Base-by-base conservation (phyloP, 2,113 vertebrate genomes). In the Istiophorus platypterus region DNA sequence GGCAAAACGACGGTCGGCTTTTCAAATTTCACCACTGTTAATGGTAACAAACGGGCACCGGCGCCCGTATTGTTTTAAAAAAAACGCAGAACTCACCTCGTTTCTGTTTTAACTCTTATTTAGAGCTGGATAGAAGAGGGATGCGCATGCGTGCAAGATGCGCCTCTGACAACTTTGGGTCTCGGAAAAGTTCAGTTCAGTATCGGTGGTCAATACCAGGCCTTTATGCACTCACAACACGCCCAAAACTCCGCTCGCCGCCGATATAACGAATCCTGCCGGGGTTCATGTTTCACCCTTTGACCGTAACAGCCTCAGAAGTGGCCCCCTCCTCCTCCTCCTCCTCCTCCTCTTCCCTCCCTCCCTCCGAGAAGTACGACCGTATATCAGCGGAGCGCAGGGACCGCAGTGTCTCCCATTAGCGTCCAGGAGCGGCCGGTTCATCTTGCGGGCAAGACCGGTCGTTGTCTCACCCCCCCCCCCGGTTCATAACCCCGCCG, bases 21-120 rank as follows among this genome's bases (percentile, higher is more conserved):
- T 84, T 70, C 41, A 54, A 58, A 70, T 56, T 41, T 41, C 31
- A 62, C 51, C 45, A 2, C 69, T 82, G 88, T 90, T 94, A 57
- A 42, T 14, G 18, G 11, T 68, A 80, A 86, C 73, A 80, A 86
- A 70, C 75, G 17, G 74, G 64, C 64, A 84, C 81, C 64, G 72
- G 64, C 49, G 52, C 24, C 42, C 51, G 66, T 89, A 80, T 91
- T 94, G 85, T 92, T 93, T 88, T 73, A 82, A 94, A 95, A 94
- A 89, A 95, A 94, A 89, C 89, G 91, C 94, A 94, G 90, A 94
- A 96, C 95, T 96, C 95, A 96, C 95, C 95, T 96, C 95, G 94
- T 95, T 95, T 95, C 94, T 96, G 94, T 95, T 95, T 93, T 95
- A 96, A 96, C 95, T 96, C 95, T 96, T 95, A 96, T 95, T 96